phyloP scores from a whole-genome alignment of 2,797 vertebrate genomes.

The Sebastolobus altivelis region DNA sequence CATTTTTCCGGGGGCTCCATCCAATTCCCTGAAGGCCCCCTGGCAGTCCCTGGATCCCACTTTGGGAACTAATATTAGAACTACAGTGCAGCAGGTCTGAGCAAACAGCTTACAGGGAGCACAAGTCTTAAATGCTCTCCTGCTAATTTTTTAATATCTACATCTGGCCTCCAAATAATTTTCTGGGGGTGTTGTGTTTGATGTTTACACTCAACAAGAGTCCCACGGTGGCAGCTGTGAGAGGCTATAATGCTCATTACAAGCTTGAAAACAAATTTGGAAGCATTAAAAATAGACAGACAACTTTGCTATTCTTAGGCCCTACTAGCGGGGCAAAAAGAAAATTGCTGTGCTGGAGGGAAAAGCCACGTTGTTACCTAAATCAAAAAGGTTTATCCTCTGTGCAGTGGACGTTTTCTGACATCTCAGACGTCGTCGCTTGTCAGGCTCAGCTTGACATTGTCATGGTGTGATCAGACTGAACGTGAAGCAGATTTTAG shows the following conservation, averaged over 20 bases:
- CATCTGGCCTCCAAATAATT: slow-evolving; percentile 35
- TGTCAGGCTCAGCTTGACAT: neutral
- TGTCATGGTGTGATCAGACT: neutral
- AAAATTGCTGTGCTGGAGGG: neutral
- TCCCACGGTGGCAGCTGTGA: slow-evolving; percentile 21
- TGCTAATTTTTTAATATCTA: slow-evolving; percentile 51
- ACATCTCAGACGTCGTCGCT: neutral
- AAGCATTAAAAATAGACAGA: slow-evolving; percentile 45
- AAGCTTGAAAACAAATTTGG: slow-evolving; percentile 41
- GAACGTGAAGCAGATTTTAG: neutral
- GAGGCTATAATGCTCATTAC: slow-evolving; percentile 47
- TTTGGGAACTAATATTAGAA: slow-evolving; percentile 59
- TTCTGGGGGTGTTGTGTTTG: slow-evolving; percentile 41
- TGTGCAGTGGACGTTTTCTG: neutral
- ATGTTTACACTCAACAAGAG: slow-evolving; percentile 56
- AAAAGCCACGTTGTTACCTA: neutral
- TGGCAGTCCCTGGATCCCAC: slow-evolving; percentile 52
- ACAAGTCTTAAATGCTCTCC: slow-evolving; percentile 46
- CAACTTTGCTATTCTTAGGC: slow-evolving; percentile 38
- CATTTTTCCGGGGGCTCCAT: slow-evolving; percentile 56
- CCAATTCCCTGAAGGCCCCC: slow-evolving; percentile 51
- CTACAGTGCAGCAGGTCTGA: slow-evolving; percentile 27
- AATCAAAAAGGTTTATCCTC: slow-evolving; percentile 8
- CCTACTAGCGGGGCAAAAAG: neutral
- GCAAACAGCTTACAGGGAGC: slow-evolving; percentile 61